Evolutionary conservation across 2,888 invertebrate species (phyloP), one percentile per base, ranked within the genome.

Genomic region (Branchellion lobata): DNA sequence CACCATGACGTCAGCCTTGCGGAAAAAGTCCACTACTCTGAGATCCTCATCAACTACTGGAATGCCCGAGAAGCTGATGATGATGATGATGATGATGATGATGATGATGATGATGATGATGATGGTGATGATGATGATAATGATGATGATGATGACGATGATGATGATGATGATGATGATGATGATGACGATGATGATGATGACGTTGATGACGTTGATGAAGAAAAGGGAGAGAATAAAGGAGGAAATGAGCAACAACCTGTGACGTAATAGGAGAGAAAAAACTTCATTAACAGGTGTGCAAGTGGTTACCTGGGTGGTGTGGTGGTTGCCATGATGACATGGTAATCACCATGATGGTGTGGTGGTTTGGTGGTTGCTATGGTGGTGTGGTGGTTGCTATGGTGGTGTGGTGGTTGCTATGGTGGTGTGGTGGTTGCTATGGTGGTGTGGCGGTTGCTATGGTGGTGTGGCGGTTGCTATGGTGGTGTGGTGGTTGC

Each of bases 1-100:
- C 5, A 77, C 77, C 61, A 77, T 77, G 36, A 77, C 77, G 57
- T 77, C 77, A 65, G 77, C 36, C 61, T 77, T 77, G 34, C 77
- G 29, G 77, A 77, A 34, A 27, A 77, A 8, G 65, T 77, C 77
- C 21, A 77, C 65, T 1, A 77, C 77, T 34, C 27, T 8, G 34
- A 34, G 36, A 31, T 36, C 14, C 1, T 65, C 65, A 34, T 77
- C 36, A 3, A 77, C 65, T 24, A 77, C 65, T 1, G 77, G 77
- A 31, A 77, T 34, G n/a, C 53, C 57, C n/a, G 77, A 77, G 0
- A 77, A n/a, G n/a, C 77, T 33, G 61, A 24, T 57, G 61, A 24
- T 57, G 21, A 57, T 18, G 2, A 27, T 27, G 51, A 74, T 47
- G 47, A 24, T 21, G 24, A 74, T 74, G 47, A 47, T 27, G 8